Conservation (phyloP, 1,140 invertebrate genomes). For the Cylas formicarius region DNA sequence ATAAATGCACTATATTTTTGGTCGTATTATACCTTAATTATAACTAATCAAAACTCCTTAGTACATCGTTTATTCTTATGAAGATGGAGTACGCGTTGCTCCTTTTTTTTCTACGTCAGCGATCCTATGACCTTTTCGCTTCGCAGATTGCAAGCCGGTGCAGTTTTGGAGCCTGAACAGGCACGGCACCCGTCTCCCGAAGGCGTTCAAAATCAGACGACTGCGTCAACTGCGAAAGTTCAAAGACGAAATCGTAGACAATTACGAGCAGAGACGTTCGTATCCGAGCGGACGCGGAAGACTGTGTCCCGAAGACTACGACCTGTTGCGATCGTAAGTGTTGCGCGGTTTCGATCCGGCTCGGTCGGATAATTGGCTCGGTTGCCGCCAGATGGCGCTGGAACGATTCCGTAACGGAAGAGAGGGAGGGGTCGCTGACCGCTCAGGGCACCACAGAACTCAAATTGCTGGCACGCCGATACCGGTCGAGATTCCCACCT, state of each 20-base stretch:
- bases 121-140: too few species aligned
- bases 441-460: constrained; percentile 53
- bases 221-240: constrained; percentile 48
- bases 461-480: constrained; percentile 52
- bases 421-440: constrained; percentile 49
- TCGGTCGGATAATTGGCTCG: background rate
- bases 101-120: too few species aligned
- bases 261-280: constrained; percentile 45
- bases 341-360: too few species aligned
- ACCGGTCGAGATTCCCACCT: constrained; percentile 50
- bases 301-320: constrained; percentile 51
- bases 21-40: too few species aligned
- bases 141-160: constrained; percentile 53
- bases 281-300: constrained; percentile 41
- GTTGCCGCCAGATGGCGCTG: constrained; percentile 53
- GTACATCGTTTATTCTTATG: too few species aligned
- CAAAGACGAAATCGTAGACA: constrained; percentile 50
- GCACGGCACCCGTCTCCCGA: constrained; percentile 57
- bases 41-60: too few species aligned
- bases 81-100: background rate
- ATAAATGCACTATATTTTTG: too few species aligned
- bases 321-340: constrained; percentile 44
- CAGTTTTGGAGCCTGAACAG: constrained; percentile 58
- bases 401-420: constrained; percentile 50
- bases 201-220: constrained; percentile 44